A percentile compares a stretch with the other conserved stretches of the same genome.
Evolutionary conservation across 2,797 vertebrate species (phyloP).

Genomic region (Artibeus lituratus): DNA sequence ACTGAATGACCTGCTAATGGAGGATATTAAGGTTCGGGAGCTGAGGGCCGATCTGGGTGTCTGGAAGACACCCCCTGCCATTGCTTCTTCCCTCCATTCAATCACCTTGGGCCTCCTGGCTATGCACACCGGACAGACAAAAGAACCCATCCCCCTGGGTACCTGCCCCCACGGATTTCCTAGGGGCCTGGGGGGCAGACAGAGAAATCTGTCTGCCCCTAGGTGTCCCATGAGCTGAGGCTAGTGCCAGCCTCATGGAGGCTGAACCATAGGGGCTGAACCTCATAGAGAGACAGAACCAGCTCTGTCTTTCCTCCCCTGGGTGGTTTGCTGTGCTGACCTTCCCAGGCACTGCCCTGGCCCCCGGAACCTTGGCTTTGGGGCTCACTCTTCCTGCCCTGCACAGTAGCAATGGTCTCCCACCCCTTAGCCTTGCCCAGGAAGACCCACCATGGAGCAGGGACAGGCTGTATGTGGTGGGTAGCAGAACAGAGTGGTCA

Average conservation of each 20-base stretch:
- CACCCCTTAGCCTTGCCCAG: neutral
- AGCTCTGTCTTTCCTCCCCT: neutral
- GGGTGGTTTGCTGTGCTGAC: neutral
- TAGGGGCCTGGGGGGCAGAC: neutral
- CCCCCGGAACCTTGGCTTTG: neutral
- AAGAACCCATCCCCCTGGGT: neutral
- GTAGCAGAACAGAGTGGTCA: neutral
- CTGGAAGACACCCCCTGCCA: neutral
- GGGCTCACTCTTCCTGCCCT: neutral
- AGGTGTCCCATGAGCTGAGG: neutral
- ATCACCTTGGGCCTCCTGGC: neutral
- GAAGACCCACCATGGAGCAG: neutral
- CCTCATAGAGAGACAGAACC: neutral
- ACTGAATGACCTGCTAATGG: neutral
- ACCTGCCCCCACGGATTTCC: neutral
- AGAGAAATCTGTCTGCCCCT: neutral
- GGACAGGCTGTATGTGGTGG: neutral
- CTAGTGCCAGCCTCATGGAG: neutral
- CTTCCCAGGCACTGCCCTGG: neutral
- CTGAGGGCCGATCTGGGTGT: neutral
- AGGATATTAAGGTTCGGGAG: neutral
- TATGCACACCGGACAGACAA: neutral
- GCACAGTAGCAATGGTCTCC: neutral
- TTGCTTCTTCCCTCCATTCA: neutral
- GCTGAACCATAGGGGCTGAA: no score